Base-by-base conservation (phyloP, 1,140 invertebrate species). In the Ceratina japonica region DNA sequence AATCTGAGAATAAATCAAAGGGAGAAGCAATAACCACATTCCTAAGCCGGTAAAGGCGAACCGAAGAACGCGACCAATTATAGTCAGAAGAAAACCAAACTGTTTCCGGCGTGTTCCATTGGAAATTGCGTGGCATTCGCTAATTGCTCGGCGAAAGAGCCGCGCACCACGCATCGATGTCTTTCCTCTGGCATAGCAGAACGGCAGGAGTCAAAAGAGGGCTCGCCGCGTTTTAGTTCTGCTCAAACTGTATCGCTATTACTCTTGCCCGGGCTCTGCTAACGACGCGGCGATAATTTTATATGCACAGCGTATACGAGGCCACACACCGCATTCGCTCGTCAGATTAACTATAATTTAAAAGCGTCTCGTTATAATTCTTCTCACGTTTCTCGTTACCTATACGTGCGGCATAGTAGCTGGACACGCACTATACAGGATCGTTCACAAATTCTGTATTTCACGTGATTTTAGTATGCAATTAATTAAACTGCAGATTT, bases 331-430 rank as follows among this genome's bases (percentile, higher is more conserved):
- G 58, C 7, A 71, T 72, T 72, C 51, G 3, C 58, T 58, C 44
- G 10, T 31, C 20, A 51, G 59, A 49, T 79, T 73, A 64, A 64
- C 61, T 73, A 72, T 73, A 79, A 79, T 79, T 79, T 73, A 79
- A 73, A 73, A 73, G 76, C 69, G 51, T 78, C 76, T 73, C 62
- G 76, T 79, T 79, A 64, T 73, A 79, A 64, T 79, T 79, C 76
- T 79, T 79, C 76, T 79, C 61, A 31, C 69, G 70, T 79, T 65
- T 64, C 76, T 78, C 59, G 69, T 58, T 71, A 71, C 66, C 66
- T 24, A 13, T 76, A 44, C 56, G 44, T 49, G 16, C 64, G 59
- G 37, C 12, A n/a, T 5, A 44, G 37, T 44, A 44, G 37, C 37
- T 44, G 37, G 37, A 44, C 37, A 44, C 37, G 37, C 37, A 44